Base-by-base conservation (phyloP, 1,140 invertebrate genomes). In the Drosophila subpulchrella region DNA sequence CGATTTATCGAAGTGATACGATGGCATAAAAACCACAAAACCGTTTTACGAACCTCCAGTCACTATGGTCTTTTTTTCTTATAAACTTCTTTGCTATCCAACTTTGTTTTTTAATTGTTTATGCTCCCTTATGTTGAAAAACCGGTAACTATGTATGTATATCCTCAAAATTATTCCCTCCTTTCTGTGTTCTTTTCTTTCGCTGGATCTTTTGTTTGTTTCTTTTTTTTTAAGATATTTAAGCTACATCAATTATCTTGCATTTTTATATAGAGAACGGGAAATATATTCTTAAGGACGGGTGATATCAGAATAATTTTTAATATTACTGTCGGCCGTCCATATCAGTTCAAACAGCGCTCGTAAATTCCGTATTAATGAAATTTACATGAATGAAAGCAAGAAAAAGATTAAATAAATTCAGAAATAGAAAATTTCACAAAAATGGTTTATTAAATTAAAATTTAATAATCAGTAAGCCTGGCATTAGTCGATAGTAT, bases 61-160 rank as follows among this genome's bases (percentile, higher is more conserved):
- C 7, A 8, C 32, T 6, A 34, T 20, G 4, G 17, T 11, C n/a
- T 46, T 11, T 20, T 17, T 47, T 27, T 30, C 8, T 30, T n/a
- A 30, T 48, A 30, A 27, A 15, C 47, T 48, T 30, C 20, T 48
- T 27, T 3, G 27, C 13, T 20, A 12, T 10, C 32, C 3, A 12
- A 53, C 24, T 17, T 15, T 60, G 58, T 46, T 42, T 13, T 60
- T 32, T 48, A n/a, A 42, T 60, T 62, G 55, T 30, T 59, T 62
- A 59, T 53, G 50, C 15, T 53, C 32, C 32, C 32, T 53, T 53
- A 6, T 36, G 50, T 53, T 34, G 48, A 36, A 53, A 53, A 53
- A 53, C 50, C 50, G 50, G 50, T 53, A 53, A 53, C 50, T 36
- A 36, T 4, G 60, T 62, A 20, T 62, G 59, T 61, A 55, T 60